Conservation (phyloP, 2,113 vertebrate genomes). For the Ornithorhynchus anatinus region DNA sequence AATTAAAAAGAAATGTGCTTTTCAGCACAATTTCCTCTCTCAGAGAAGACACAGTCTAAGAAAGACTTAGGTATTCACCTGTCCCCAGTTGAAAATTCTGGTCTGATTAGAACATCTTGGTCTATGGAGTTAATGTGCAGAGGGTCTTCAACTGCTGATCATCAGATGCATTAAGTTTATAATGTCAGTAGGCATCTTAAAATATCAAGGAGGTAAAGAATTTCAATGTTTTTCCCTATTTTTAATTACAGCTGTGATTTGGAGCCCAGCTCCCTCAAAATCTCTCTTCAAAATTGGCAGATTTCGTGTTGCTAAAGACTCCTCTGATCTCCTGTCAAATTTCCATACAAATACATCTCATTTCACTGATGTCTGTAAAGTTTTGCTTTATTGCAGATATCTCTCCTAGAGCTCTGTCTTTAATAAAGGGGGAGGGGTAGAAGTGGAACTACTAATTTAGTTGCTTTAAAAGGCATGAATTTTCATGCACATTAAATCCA, state of each 20-base stretch:
- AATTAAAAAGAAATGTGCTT: not conserved
- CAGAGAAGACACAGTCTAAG: not conserved
- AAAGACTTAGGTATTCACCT: not conserved
- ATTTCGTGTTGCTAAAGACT: slow-evolving; percentile 22
- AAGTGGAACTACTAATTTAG: slow-evolving; percentile 85
- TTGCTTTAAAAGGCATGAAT: slow-evolving; percentile 80
- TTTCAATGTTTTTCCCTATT: not conserved
- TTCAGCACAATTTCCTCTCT: not conserved
- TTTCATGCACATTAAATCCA: slow-evolving; percentile 86
- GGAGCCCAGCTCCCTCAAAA: not conserved
- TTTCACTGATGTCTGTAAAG: slow-evolving; percentile 77
- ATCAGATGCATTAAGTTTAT: not conserved
- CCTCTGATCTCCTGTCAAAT: slow-evolving; percentile 70
- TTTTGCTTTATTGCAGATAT: slow-evolving; percentile 67
- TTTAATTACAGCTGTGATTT: not conserved
- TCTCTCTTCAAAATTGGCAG: slow-evolving; percentile 19
- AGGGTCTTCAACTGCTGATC: not conserved
- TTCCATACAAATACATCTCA: slow-evolving; percentile 68
- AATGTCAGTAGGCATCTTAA: not conserved
- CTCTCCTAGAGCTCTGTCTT: slow-evolving; percentile 72
- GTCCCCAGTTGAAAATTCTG: not conserved
- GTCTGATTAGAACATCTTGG: not conserved
- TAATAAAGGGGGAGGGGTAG: slow-evolving; percentile 75
- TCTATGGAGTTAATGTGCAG: not conserved
- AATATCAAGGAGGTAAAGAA: not conserved